Base-by-base conservation (phyloP, 2,888 invertebrate species). In the Nowickia ferox region DNA sequence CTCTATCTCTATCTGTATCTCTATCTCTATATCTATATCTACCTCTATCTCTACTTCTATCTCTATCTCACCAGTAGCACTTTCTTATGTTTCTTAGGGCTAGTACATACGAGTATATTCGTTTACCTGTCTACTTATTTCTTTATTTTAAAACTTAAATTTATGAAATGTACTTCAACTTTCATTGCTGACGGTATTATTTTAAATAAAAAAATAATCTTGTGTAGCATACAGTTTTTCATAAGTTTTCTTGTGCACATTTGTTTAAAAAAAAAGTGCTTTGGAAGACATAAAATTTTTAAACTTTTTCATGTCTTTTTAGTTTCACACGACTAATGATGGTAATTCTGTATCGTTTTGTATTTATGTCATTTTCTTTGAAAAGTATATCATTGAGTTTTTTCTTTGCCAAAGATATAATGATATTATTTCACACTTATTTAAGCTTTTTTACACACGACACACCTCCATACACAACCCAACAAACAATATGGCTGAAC, bases 361-460 rank as follows among this genome's bases (percentile, higher is more conserved):
- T 76, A 66, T 84, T 80, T 79, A 61, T 84, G 78, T 78, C 84
- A 78, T 66, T 74, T 79, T 75, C 42, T 84, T 69, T 71, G 74
- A 79, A 78, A 79, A 79, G 68, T 84, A 78, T 69, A 84, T 74
- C 72, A 74, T 74, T 68, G 72, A 55, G 53, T 38, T 71, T 44
- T 30, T 30, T 5, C 30, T 30, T 78, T 72, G 61, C 72, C 38
- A 82, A 77, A 17, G 44, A 65, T 48, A 82, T 63, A 79, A 84
- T 84, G 68, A 84, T 84, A 79, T 84, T 74, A 84, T 84, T 84
- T 84, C 84, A 84, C 84, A 84, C 84, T 84, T 84, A 55, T 74
- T 79, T 75, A 74, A 69, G 42, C 38, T 78, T 71, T 44, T 69
- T 19, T 40, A 55, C 40, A 17, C 11, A 30, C 15, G 2, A 57